These are phyloP conservation scores for Hyphantria cunea DNA, from an alignment of 1,140 invertebrate genomes.

Conservation along the genomic window DNA sequence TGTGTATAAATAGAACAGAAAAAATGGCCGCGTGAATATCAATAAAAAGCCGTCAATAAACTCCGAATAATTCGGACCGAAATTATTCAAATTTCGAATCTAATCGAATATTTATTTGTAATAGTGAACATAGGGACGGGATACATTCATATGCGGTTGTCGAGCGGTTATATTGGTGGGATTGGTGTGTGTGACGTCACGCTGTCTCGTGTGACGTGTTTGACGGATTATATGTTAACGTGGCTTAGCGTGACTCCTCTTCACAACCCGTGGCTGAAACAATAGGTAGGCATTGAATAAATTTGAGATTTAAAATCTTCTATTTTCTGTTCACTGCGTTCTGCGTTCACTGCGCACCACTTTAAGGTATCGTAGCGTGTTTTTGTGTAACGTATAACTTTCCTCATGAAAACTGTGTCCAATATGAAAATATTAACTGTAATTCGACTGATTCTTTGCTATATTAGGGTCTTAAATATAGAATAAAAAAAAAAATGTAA, in stretches of 20 bases:
- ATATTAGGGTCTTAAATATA: too few relatives aligned
- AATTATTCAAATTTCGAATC: constrained; percentile 28
- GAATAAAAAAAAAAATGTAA: too few relatives aligned
- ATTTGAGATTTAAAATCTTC: too few relatives aligned
- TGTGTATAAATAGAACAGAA: too few relatives aligned
- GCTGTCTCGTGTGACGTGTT: not conserved
- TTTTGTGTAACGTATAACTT: too few relatives aligned
- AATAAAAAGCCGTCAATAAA: constrained; percentile 28
- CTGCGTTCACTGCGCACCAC: too few relatives aligned
- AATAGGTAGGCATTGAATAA: not conserved
- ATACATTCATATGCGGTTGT: constrained; percentile 2
- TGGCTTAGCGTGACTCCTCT: constrained; percentile 3
- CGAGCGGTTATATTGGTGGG: constrained; percentile 17
- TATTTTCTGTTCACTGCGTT: too few relatives aligned
- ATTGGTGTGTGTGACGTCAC: constrained; percentile 6
- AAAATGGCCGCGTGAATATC: too few relatives aligned
- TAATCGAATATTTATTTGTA: constrained; percentile 27
- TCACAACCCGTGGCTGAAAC: not conserved
- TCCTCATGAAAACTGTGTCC: too few relatives aligned
- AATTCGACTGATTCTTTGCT: too few relatives aligned
- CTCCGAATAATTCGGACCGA: constrained; percentile 14
- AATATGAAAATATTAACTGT: too few relatives aligned
- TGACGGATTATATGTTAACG: constrained; percentile 3
- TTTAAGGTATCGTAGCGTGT: too few relatives aligned
- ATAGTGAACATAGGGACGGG: constrained; percentile 25